phyloP scores from a whole-genome alignment of 2,797 vertebrate genomes.

The Cirrhinus mrigala region DNA sequence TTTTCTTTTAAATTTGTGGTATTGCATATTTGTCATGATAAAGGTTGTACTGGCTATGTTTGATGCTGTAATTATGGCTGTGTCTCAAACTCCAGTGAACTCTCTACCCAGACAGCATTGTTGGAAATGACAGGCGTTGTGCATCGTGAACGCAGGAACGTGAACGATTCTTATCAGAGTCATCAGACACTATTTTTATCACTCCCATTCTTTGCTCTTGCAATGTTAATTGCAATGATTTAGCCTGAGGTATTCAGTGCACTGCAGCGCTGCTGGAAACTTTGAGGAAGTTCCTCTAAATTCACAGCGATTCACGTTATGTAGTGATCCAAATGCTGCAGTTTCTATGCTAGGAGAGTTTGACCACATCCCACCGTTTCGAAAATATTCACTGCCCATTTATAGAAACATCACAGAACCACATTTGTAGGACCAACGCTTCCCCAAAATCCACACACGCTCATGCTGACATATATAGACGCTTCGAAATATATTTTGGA shows the following conservation, averaged over 20 bases:
- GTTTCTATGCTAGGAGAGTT: not conserved
- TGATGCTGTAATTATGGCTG: not conserved
- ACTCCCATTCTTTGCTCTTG: slow-evolving; percentile 26
- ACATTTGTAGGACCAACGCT: not conserved
- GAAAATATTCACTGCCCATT: slow-evolving; percentile 25
- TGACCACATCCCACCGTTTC: slow-evolving; percentile 27
- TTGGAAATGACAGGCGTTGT: not conserved
- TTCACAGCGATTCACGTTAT: not conserved
- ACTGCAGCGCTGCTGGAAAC: slow-evolving; percentile 10
- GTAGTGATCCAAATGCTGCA: slow-evolving; percentile 11
- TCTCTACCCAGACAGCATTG: not conserved
- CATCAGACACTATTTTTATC: slow-evolving; percentile 45
- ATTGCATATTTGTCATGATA: not conserved
- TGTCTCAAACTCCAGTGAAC: not conserved
- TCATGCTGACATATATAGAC: not conserved
- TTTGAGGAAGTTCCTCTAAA: slow-evolving; percentile 33
- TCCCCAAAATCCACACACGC: not conserved
- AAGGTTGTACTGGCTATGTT: not conserved
- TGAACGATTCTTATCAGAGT: slow-evolving; percentile 40
- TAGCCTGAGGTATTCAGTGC: slow-evolving; percentile 23
- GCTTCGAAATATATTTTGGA: not conserved
- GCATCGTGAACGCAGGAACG: not conserved
- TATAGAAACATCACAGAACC: slow-evolving; percentile 33
- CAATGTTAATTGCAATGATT: slow-evolving; percentile 26
- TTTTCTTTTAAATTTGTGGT: not conserved